These are phyloP conservation scores for Stegana nigrithorax DNA, from an alignment of 2,888 invertebrate species.

Conservation along the genomic window DNA sequence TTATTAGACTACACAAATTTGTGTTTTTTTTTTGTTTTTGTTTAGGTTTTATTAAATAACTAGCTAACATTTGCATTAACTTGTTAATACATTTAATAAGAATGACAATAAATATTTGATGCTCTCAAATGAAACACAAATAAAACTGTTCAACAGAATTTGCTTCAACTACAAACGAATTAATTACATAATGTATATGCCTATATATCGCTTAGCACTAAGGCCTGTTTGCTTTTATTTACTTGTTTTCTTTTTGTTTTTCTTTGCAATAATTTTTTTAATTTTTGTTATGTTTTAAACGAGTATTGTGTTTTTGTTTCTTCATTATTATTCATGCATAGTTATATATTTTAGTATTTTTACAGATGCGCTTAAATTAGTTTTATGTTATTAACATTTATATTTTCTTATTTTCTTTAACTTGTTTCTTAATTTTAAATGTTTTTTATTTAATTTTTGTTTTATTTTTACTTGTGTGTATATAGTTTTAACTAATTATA, in stretches of 20 bases:
- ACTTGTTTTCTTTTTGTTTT: constrained; percentile 21
- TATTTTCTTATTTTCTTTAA: constrained; percentile 30
- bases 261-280: constrained; percentile 23
- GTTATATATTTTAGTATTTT: constrained; percentile 15
- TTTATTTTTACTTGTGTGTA: constrained; percentile 13
- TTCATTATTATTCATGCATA: constrained; percentile 33
- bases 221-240: constrained; percentile 34
- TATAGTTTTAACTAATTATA: constrained; percentile 51
- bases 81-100: constrained; percentile 36
- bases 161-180: constrained; percentile 28
- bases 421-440: constrained; percentile 34
- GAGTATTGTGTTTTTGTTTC: background rate
- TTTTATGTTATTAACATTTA: background rate
- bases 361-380: constrained; percentile 47
- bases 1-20: constrained; percentile 8
- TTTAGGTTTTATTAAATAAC: constrained; percentile 54
- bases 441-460: constrained; percentile 14
- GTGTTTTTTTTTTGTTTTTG: constrained; percentile 5
- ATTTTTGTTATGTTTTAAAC: constrained; percentile 29
- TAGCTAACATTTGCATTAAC: constrained; percentile 49
- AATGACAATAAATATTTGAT: too few relatives aligned
- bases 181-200: constrained; percentile 23
- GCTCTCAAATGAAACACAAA: constrained; percentile 32
- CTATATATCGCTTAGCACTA: constrained; percentile 34
- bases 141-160: constrained; percentile 46